Evolutionary conservation across 2,113 vertebrate genomes (phyloP).

Genomic region (Scolopax mira): DNA sequence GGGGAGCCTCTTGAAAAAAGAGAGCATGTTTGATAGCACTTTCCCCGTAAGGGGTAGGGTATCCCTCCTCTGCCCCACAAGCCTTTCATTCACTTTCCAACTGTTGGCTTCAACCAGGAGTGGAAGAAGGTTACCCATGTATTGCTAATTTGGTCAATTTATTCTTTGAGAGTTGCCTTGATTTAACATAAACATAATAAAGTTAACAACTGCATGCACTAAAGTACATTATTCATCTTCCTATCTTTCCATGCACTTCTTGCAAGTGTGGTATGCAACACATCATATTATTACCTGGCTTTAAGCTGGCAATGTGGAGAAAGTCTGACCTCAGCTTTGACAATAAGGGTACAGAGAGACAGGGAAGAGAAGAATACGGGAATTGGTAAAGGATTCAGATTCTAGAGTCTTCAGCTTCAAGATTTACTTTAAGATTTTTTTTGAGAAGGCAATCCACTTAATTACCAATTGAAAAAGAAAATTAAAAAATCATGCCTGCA

Average conservation of each 20-base stretch:
- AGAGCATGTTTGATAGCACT: neutral
- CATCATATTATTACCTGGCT: neutral
- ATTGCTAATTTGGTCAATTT: neutral
- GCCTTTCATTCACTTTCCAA: neutral
- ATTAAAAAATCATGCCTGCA: neutral
- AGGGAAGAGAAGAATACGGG: neutral
- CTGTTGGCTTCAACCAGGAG: neutral
- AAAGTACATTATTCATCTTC: neutral
- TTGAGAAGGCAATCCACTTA: neutral
- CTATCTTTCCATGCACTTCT: neutral
- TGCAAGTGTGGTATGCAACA: neutral
- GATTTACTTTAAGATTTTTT: neutral
- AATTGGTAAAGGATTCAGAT: neutral
- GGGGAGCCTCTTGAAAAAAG: neutral
- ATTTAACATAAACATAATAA: neutral
- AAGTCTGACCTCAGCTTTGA: neutral
- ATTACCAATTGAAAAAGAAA: neutral
- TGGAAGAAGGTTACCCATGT: neutral
- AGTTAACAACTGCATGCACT: neutral
- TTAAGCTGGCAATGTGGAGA: neutral
- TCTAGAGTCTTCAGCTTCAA: neutral
- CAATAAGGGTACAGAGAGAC: neutral
- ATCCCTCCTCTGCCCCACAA: neutral
- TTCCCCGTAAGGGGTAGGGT: neutral
- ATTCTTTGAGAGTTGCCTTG: neutral